These are phyloP conservation scores for Bungarus multicinctus DNA, from an alignment of 2,113 vertebrate genomes.

Conservation along the genomic window DNA sequence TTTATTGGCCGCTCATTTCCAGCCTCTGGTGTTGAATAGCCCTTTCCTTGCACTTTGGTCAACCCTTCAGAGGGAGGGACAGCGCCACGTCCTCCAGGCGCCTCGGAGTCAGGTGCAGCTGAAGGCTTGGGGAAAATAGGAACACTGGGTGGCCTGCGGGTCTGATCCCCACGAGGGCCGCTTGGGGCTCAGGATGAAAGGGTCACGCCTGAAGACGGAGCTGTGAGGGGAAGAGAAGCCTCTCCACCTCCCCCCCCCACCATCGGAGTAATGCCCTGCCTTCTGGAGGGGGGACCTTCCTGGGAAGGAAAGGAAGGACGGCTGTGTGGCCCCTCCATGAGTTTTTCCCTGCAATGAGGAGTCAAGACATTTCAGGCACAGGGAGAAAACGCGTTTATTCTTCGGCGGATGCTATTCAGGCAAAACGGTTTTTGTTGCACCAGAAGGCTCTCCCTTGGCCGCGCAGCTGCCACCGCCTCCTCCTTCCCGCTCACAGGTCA, in stretches of 20 bases:
- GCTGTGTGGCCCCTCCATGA: rapidly evolving
- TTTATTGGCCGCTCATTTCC: too few species aligned
- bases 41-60: too few species aligned
- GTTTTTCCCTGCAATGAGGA: neutral
- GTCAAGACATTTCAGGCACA: neutral
- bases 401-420: neutral
- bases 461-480: too few species aligned
- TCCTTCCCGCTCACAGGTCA: constrained; percentile 29
- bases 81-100: neutral
- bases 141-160: too few species aligned
- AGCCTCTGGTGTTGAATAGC: too few species aligned
- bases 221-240: neutral
- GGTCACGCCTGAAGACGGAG: neutral
- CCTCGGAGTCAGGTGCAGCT: too few species aligned
- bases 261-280: neutral
- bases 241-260: too few species aligned
- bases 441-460: neutral
- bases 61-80: too few species aligned
- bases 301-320: neutral
- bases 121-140: too few species aligned
- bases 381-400: neutral
- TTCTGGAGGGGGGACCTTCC: neutral
- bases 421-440: neutral
- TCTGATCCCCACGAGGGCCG: neutral
- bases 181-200: neutral